Base-by-base conservation (phyloP, 2,113 vertebrate genomes). In the Campylomormyrus numenius region DNA sequence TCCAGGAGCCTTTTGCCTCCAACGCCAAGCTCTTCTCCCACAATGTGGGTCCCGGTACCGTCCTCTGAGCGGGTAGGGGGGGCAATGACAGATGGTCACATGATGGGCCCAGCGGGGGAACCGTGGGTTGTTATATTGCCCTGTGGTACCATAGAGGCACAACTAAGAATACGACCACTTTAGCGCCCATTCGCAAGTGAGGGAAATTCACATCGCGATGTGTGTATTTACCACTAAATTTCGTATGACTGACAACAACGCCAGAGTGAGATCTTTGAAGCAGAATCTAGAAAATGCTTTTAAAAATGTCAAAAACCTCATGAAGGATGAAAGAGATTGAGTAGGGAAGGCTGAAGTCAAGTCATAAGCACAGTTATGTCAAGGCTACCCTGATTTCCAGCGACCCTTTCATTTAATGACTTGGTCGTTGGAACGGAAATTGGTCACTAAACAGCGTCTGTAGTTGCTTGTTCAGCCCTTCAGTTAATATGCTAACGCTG, bases 1-100 rank as follows among this genome's bases (percentile, higher is more conserved):
- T 99, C 95, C 96, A 97, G 90, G 98, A 99, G 90, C 98, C 98
- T 1, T 98, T 99, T 94, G 96, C 93, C 93, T 97, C 97, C 95
- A 97, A 96, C 92, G 92, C 93, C 92, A 96, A 96, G 94, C 94
- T 99, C 1, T 99, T 97, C 96, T 98, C 98, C 46, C 94, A 96
- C 90, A 97, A 98, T 88, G 98, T 99, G 95, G 93, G 98, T 97
- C n/a, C 19, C 1, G 7, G 48, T n/a, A 7, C 1, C 50, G 6
- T 87, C 58, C 27, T 88, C 42, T 88, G 87, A 27, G 19, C 31
- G 9, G 52, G 53, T 31, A n/a, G 31, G 15, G 27, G 50, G 52
- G 87, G 52, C 21, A 15, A 0, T 62, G 87, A 21, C 10, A 11
- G 24, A 10, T 0, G 13, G 46, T 87, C 77, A 46, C 7, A 42